Conservation (phyloP, 1,140 invertebrate species). For the Nasonia longicornis region DNA sequence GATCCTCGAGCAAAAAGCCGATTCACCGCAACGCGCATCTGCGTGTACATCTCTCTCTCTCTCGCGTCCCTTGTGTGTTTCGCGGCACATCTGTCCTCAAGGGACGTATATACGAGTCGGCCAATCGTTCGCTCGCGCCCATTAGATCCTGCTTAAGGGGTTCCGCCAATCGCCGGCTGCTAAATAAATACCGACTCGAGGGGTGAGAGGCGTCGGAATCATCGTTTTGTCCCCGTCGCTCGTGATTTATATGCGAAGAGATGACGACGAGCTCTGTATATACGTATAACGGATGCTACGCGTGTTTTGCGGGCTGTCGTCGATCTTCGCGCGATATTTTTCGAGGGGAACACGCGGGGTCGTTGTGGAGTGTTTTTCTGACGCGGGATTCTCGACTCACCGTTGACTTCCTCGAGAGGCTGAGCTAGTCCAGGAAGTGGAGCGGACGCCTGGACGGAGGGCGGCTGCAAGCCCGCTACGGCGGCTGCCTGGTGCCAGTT, state of each 20-base stretch:
- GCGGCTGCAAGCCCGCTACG: conserved; percentile 49
- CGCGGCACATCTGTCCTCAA: conserved; percentile 36
- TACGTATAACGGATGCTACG: conserved; percentile 4
- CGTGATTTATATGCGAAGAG: conserved; percentile 14
- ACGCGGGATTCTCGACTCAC: conserved; percentile 47
- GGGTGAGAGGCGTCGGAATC: conserved; percentile 27
- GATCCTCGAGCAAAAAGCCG: conserved; percentile 23
- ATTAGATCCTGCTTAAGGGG: conserved; percentile 69
- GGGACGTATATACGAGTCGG: not conserved
- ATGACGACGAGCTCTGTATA: not conserved
- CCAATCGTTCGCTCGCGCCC: conserved; percentile 3
- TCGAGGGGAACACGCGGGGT: not conserved
- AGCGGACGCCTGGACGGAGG: conserved; percentile 51
- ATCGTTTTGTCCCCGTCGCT: conserved; percentile 24
- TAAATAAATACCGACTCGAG: conserved; percentile 65
- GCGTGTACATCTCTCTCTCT: conserved; percentile 59
- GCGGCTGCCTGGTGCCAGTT: conserved; percentile 61
- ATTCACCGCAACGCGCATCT: conserved; percentile 29
- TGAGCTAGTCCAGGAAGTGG: conserved; percentile 52
- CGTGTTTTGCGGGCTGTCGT: not conserved
- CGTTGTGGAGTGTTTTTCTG: not conserved
- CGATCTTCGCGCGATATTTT: not conserved
- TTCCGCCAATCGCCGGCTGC: conserved; percentile 67
- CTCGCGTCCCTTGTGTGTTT: conserved; percentile 17
- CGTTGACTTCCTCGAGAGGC: conserved; percentile 64